Percentiles rank a stretch among this genome's conserved stretches.
Evolutionary conservation across 2,888 invertebrate species (phyloP).

Genomic region (Didymodactylos carnosus): DNA sequence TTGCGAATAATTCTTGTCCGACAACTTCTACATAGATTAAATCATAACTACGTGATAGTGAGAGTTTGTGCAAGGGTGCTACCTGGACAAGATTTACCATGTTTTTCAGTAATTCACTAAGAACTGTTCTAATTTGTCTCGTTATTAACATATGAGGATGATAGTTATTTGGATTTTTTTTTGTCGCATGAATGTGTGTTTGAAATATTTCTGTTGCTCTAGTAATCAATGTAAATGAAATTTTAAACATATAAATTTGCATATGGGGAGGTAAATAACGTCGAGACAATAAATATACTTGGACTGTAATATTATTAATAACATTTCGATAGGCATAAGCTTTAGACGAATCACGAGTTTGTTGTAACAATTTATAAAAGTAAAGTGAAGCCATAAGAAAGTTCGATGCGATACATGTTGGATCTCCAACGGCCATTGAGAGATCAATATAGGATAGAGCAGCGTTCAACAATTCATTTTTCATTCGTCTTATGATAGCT

Average conservation of each 20-base stretch:
- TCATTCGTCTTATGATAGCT: background rate
- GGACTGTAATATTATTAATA: background rate
- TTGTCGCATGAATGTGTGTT: background rate
- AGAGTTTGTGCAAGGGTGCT: background rate
- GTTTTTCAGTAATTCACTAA: background rate
- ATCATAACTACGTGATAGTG: background rate
- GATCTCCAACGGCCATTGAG: background rate
- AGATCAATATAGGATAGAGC: background rate
- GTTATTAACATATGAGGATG: background rate
- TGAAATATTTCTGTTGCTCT: background rate
- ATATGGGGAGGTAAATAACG: background rate
- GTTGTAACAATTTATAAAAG: background rate
- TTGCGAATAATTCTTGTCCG: background rate
- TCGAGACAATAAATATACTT: background rate
- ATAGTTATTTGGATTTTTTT: background rate
- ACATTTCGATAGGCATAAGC: background rate
- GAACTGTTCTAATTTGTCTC: background rate
- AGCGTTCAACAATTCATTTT: background rate
- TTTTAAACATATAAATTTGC: background rate
- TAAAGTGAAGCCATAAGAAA: background rate
- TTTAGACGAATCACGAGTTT: background rate
- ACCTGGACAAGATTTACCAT: background rate
- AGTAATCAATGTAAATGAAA: background rate
- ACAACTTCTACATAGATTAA: background rate
- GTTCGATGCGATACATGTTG: background rate